Conservation (phyloP, 2,888 invertebrate species). For the Entomobrya proxima region DNA sequence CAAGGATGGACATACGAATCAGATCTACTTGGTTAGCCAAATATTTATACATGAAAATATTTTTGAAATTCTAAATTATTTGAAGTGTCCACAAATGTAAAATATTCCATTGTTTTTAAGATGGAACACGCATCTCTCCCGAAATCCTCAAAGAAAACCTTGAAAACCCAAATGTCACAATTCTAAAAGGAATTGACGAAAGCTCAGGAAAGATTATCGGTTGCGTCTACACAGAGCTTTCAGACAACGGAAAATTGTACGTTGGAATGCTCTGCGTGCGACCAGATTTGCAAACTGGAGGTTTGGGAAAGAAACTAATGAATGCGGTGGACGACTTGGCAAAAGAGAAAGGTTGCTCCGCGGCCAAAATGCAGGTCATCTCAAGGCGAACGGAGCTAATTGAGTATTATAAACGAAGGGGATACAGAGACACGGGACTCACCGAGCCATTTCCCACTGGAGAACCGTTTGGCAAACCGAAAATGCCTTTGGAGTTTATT, state of each 20-base stretch:
- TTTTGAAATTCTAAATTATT: too few relatives aligned
- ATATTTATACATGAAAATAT: too few relatives aligned
- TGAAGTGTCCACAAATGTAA: too few relatives aligned
- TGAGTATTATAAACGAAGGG: slow-evolving; percentile 63
- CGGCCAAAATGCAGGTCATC: slow-evolving; percentile 60
- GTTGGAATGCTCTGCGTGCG: slow-evolving; percentile 67
- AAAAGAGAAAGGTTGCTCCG: slow-evolving; percentile 32
- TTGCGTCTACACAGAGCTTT: slow-evolving; percentile 58
- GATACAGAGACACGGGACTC: slow-evolving; percentile 60
- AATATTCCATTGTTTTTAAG: not conserved
- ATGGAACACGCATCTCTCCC: slow-evolving; percentile 45
- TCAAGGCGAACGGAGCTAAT: slow-evolving; percentile 56
- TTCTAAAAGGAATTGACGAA: slow-evolving; percentile 51
- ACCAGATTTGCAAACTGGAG: slow-evolving; percentile 60
- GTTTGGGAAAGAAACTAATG: slow-evolving; percentile 66
- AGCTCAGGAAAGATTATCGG: slow-evolving; percentile 50
- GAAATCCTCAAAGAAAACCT: slow-evolving; percentile 52
- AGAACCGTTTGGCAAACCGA: slow-evolving; percentile 55
- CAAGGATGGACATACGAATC: too few relatives aligned
- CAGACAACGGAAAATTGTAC: slow-evolving; percentile 51
- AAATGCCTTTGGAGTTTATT: slow-evolving; percentile 61
- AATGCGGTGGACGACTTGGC: slow-evolving; percentile 57
- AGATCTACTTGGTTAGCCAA: too few relatives aligned
- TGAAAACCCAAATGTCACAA: not conserved
- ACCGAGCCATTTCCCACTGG: slow-evolving; percentile 48